These are phyloP conservation scores for Callipepla californica DNA, from an alignment of 2,113 vertebrate species.

Conservation along the genomic window DNA sequence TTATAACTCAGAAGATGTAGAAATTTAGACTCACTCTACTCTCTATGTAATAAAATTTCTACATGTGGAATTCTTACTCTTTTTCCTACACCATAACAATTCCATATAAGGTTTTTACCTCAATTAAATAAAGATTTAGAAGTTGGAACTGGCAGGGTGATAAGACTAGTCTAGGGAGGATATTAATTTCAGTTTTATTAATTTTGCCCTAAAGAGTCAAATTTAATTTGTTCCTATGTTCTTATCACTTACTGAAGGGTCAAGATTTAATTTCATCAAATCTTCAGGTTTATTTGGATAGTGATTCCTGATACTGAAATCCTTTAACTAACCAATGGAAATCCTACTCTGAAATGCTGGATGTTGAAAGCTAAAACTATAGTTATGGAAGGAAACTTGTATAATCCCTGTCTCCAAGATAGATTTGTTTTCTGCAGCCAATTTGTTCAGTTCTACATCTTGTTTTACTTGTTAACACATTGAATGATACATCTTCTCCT, in stretches of 20 bases:
- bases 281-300: conserved; percentile 27
- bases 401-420: neutral
- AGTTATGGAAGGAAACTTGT: neutral
- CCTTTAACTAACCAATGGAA: neutral
- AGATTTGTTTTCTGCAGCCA: neutral
- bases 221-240: conserved; percentile 27
- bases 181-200: conserved; percentile 44
- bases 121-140: conserved; percentile 35
- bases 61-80: conserved; percentile 15
- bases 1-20: conserved; percentile 15
- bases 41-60: neutral
- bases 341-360: neutral
- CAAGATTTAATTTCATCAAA: conserved; percentile 39
- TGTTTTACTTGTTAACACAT: neutral
- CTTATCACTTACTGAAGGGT: neutral
- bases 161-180: neutral
- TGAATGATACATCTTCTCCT: neutral
- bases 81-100: conserved; percentile 18
- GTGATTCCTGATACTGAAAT: neutral
- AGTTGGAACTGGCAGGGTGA: neutral
- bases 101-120: conserved; percentile 25
- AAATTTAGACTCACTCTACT: neutral
- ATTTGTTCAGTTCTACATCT: neutral
- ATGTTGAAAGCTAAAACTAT: neutral
- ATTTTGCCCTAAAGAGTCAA: conserved; percentile 34